Conservation (phyloP, 2,888 invertebrate species). For the Gryllus longicercus region DNA sequence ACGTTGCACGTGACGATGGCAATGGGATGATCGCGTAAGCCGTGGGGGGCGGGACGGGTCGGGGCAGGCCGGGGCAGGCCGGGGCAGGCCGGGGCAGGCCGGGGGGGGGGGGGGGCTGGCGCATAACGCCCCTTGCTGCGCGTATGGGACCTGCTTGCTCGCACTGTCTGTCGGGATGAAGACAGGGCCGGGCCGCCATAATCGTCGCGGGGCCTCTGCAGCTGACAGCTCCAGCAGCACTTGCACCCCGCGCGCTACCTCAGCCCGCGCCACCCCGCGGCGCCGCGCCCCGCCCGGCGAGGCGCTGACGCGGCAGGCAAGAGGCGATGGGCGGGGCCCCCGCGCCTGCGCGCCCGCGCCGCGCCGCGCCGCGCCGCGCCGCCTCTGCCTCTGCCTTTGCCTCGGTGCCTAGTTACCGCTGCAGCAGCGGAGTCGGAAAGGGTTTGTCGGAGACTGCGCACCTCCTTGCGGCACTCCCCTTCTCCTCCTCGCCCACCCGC, state of each 20-base stretch:
- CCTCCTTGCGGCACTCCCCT: not conserved
- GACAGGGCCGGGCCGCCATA: not conserved
- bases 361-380: too few species aligned
- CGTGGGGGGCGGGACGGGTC: not conserved
- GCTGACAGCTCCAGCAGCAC: not conserved
- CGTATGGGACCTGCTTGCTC: not conserved
- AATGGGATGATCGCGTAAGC: too few species aligned
- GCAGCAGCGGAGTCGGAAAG: not conserved
- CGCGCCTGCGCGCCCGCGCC: too few species aligned
- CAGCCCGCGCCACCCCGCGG: too few species aligned
- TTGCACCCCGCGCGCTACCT: too few species aligned
- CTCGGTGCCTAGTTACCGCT: too few species aligned
- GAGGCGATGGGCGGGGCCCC: not conserved
- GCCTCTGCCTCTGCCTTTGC: too few species aligned
- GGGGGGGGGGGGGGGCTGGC: not conserved
- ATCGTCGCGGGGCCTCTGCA: not conserved
- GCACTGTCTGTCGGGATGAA: not conserved
- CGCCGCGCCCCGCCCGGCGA: not conserved
- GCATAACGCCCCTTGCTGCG: not conserved
- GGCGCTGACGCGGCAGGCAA: not conserved
- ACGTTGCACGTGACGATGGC: too few species aligned
- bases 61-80: not conserved
- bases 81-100: not conserved
- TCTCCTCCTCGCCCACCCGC: not conserved
- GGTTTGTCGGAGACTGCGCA: not conserved